Evolutionary conservation across 1,140 invertebrate genomes (phyloP).

Genomic region (Hyles vespertilio): DNA sequence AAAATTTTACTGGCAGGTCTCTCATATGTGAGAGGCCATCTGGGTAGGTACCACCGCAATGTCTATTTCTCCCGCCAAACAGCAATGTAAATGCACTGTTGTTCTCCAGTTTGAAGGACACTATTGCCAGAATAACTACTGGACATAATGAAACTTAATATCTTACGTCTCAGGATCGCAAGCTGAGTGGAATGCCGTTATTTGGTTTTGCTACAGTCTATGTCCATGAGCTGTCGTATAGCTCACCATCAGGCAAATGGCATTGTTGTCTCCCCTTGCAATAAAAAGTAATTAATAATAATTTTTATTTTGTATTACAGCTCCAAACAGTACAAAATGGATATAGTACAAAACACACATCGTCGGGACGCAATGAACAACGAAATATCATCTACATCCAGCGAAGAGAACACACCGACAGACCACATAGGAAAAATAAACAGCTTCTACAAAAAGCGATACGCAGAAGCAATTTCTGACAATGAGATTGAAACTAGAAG

Average conservation of each 20-base stretch:
- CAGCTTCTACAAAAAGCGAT: constrained; percentile 44
- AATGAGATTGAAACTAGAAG: constrained; percentile 41
- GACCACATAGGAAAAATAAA: constrained; percentile 36
- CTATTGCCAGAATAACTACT: too few relatives aligned
- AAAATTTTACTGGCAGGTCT: too few relatives aligned
- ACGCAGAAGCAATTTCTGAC: constrained; percentile 47
- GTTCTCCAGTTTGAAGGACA: too few relatives aligned
- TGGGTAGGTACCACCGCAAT: too few relatives aligned
- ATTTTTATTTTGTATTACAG: constrained; percentile 11
- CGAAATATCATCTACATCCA: constrained; percentile 55
- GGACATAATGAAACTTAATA: too few relatives aligned
- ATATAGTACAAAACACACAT: constrained; percentile 19
- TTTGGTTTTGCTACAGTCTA: too few relatives aligned
- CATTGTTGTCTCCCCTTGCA: not conserved
- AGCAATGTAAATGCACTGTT: too few relatives aligned
- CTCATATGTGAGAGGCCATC: too few relatives aligned
- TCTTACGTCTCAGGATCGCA: too few relatives aligned
- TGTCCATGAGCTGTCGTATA: too few relatives aligned
- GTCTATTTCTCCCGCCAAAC: too few relatives aligned
- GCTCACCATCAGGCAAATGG: not conserved
- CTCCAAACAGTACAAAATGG: constrained; percentile 21
- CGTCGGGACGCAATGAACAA: constrained; percentile 51
- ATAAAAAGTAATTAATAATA: not conserved
- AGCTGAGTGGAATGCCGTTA: too few relatives aligned
- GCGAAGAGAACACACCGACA: constrained; percentile 44